Conservation (phyloP, 1,140 invertebrate genomes). For the Nebria ingens region DNA sequence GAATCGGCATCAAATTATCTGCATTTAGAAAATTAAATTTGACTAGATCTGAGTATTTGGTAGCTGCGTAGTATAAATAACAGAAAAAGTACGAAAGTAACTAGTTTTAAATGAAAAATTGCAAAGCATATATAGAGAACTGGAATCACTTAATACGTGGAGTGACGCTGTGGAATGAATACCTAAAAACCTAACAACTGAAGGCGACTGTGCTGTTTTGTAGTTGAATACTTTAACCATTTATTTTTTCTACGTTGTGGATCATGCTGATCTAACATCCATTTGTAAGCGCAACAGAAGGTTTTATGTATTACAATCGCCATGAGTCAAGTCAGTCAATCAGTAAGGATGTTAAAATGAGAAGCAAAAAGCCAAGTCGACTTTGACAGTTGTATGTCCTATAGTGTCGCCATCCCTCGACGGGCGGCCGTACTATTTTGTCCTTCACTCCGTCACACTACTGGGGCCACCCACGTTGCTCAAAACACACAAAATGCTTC, state of each 20-base stretch:
- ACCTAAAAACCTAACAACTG: too few species aligned
- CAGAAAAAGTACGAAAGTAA: too few species aligned
- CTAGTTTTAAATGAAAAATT: too few species aligned
- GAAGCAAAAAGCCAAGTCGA: background rate
- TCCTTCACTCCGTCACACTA: background rate
- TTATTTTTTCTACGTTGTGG: background rate
- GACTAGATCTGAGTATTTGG: too few species aligned
- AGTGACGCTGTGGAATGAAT: too few species aligned
- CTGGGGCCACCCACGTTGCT: background rate
- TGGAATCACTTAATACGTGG: too few species aligned
- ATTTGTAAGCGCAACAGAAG: background rate
- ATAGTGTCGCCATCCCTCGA: constrained; percentile 1
- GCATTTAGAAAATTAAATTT: too few species aligned
- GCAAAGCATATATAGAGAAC: too few species aligned
- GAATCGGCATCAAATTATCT: too few species aligned
- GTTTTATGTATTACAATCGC: background rate
- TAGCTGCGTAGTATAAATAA: too few species aligned
- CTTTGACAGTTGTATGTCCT: background rate
- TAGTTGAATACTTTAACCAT: too few species aligned
- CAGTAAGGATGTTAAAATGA: background rate
- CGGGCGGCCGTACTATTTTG: constrained; percentile 3
- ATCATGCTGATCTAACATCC: background rate
- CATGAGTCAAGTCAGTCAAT: background rate
- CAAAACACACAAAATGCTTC: background rate
- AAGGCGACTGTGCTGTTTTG: too few species aligned